These are phyloP conservation scores for Lamellibrachia satsuma DNA, from an alignment of 2,888 invertebrate species.

Conservation along the genomic window DNA sequence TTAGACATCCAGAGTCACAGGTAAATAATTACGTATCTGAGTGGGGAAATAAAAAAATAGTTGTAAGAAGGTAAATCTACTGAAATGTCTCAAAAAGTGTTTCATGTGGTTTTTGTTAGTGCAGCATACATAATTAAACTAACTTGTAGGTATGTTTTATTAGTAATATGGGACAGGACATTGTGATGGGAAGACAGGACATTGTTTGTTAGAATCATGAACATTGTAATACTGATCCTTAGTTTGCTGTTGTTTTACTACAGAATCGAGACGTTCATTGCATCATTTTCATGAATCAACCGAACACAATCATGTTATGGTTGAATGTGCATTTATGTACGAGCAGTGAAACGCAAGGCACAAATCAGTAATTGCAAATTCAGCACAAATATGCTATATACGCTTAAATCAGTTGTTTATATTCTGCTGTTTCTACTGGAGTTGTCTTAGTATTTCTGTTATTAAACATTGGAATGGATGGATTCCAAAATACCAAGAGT, in stretches of 20 bases:
- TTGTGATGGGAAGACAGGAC: not conserved
- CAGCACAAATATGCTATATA: not conserved
- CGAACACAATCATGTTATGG: not conserved
- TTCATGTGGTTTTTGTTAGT: not conserved
- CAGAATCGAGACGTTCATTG: not conserved
- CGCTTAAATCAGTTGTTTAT: not conserved
- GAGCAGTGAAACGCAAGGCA: not conserved
- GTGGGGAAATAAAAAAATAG: not conserved
- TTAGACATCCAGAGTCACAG: no score
- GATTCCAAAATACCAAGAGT: not conserved
- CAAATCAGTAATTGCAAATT: not conserved
- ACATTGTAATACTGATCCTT: no score
- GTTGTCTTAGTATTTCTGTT: not conserved
- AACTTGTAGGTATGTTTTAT: not conserved
- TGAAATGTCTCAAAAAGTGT: not conserved
- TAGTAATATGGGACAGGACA: not conserved
- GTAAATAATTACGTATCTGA: not conserved
- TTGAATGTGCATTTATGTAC: not conserved
- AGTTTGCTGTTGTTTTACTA: no score
- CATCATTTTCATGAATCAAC: not conserved
- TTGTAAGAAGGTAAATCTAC: not conserved
- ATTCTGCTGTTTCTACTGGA: conserved; percentile 3
- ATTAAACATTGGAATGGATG: not conserved
- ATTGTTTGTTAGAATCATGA: not conserved
- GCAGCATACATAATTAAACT: not conserved